Conservation (phyloP, 2,888 invertebrate species). For the Alloscopus bannaensis region DNA sequence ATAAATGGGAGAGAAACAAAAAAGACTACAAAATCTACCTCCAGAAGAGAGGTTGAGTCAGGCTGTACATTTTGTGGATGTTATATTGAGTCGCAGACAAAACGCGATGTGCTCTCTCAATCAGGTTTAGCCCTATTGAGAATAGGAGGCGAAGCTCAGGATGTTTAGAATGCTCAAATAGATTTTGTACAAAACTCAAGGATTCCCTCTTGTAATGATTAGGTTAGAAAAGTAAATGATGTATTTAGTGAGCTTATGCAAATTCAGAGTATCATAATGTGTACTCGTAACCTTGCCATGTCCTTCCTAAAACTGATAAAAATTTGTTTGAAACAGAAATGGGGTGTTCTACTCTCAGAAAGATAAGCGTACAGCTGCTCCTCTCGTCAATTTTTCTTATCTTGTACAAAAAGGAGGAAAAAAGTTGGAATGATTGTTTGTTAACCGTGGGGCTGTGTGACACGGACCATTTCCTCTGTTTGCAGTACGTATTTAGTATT, state of each 20-base stretch:
- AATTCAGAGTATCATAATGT: slow-evolving; percentile 21
- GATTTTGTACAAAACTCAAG: slow-evolving; percentile 26
- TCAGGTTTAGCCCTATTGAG: not conserved
- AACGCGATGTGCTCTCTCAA: too few species aligned
- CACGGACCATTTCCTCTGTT: too few species aligned
- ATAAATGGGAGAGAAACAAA: too few species aligned
- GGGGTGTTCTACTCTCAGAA: not conserved
- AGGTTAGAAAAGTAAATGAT: slow-evolving; percentile 19
- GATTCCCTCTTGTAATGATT: not conserved
- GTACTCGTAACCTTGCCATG: slow-evolving; percentile 46
- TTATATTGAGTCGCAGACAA: not conserved
- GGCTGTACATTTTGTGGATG: not conserved
- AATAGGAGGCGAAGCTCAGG: not conserved
- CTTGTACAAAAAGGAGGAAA: too few species aligned
- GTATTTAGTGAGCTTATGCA: not conserved
- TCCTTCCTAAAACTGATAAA: slow-evolving; percentile 36
- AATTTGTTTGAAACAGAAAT: slow-evolving; percentile 7
- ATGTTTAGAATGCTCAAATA: slow-evolving; percentile 10
- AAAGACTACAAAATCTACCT: too few species aligned
- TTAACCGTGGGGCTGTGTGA: too few species aligned
- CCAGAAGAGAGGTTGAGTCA: too few species aligned
- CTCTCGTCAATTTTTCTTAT: too few species aligned
- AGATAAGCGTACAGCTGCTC: too few species aligned
- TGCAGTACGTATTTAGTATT: too few species aligned
- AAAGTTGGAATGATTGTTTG: too few species aligned